These are phyloP conservation scores for Muraenolepis orangiensis DNA, from an alignment of 2,797 vertebrate species.

Conservation along the genomic window DNA sequence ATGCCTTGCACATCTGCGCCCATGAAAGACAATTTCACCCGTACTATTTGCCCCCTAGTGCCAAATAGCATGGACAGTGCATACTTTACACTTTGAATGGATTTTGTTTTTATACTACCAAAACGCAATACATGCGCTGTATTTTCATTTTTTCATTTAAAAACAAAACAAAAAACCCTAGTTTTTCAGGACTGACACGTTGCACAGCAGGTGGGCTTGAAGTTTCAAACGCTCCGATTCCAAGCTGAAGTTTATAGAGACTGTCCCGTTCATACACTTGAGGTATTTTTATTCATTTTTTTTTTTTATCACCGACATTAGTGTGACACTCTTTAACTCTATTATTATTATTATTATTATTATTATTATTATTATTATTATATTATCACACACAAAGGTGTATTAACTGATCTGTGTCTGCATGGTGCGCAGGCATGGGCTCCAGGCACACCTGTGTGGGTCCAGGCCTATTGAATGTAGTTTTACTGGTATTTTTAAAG, in stretches of 20 bases:
- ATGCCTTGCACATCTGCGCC: constrained; percentile 75
- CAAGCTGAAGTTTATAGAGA: background rate
- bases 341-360: no score
- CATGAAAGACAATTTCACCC: constrained; percentile 89
- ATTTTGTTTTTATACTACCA: constrained; percentile 5
- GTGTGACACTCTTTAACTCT: background rate
- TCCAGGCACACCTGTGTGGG: background rate
- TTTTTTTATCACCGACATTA: background rate
- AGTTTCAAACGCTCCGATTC: background rate
- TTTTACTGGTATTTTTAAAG: background rate
- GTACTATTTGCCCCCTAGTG: constrained; percentile 76
- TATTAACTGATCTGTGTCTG: background rate
- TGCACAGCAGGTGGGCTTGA: background rate
- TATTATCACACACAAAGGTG: background rate
- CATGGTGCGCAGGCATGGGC: background rate
- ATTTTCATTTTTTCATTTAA: background rate
- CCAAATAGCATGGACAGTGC: constrained; percentile 37
- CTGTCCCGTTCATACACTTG: background rate
- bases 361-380: no score
- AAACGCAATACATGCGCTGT: background rate
- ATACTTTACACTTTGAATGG: background rate
- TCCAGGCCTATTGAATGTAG: background rate
- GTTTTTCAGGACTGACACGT: background rate
- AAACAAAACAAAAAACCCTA: no score
- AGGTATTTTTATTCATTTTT: background rate